These are phyloP conservation scores for Seriola rivoliana DNA, from an alignment of 2,113 vertebrate genomes.

Conservation along the genomic window DNA sequence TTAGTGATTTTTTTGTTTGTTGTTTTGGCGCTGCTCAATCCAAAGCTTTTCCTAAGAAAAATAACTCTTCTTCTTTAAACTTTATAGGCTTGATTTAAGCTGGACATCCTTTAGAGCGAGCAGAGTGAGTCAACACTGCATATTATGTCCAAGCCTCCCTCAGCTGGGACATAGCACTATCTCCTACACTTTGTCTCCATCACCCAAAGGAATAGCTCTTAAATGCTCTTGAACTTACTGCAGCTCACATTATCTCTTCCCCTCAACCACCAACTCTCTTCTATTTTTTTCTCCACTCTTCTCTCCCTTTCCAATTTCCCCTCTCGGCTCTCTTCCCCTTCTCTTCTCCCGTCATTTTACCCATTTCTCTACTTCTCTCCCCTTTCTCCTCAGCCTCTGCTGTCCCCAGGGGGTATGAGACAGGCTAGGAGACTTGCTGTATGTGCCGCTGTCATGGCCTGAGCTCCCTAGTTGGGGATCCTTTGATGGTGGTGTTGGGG, in stretches of 20 bases:
- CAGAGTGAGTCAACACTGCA: slow-evolving; percentile 12
- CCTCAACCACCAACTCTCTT: slow-evolving; percentile 30
- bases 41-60: not conserved
- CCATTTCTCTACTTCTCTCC: slow-evolving; percentile 61
- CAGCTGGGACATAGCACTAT: not conserved
- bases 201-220: slow-evolving; percentile 27
- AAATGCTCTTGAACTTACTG: slow-evolving; percentile 43
- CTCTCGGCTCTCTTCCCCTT: slow-evolving; percentile 48
- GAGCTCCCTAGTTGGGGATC: slow-evolving; percentile 72
- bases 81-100: not conserved
- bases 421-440: slow-evolving; percentile 66
- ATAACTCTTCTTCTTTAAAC: not conserved
- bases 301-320: slow-evolving; percentile 65
- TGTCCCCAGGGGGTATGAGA: slow-evolving; percentile 74
- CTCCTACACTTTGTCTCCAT: slow-evolving; percentile 49
- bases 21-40: not conserved
- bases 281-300: slow-evolving; percentile 44
- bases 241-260: slow-evolving; percentile 51
- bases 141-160: not conserved
- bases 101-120: not conserved
- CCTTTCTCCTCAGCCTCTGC: slow-evolving; percentile 66
- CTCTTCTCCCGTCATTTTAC: slow-evolving; percentile 62
- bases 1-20: not conserved
- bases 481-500: slow-evolving; percentile 82
- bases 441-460: slow-evolving; percentile 75